phyloP scores from a whole-genome alignment of 2,797 vertebrate genomes.

The Megaceryle alcyon region DNA sequence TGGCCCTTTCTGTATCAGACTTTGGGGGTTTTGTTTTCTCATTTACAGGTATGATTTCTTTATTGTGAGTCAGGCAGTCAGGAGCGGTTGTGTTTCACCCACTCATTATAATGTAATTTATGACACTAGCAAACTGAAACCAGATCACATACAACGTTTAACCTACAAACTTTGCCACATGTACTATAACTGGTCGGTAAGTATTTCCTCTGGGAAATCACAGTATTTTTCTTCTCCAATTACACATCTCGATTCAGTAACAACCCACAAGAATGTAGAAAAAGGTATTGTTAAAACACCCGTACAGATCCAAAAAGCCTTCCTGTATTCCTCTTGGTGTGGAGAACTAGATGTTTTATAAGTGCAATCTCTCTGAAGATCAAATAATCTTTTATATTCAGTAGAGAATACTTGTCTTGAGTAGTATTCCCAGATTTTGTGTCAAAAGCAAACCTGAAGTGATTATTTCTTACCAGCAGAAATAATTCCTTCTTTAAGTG shows the following conservation, averaged over 20 bases:
- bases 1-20: background rate
- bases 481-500: rapidly evolving
- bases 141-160: slow-evolving; percentile 93
- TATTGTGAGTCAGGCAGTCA: slow-evolving; percentile 91
- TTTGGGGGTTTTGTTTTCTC: background rate
- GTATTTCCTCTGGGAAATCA: background rate
- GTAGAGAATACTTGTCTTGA: background rate
- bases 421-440: background rate
- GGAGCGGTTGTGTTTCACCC: slow-evolving; percentile 86
- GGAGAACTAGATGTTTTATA: rapidly evolving
- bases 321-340: background rate
- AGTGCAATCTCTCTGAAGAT: background rate
- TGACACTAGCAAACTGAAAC: slow-evolving; percentile 91
- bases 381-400: background rate
- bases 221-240: background rate
- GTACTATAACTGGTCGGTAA: slow-evolving; percentile 98
- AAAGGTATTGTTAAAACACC: background rate
- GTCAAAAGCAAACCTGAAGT: background rate
- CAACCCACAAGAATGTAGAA: background rate
- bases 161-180: slow-evolving; percentile 97
- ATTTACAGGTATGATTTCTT: slow-evolving; percentile 92
- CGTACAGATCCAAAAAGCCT: background rate
- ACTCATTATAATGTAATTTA: slow-evolving; percentile 96
- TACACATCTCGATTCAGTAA: no score
- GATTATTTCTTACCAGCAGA: background rate